Conservation (phyloP, 2,113 vertebrate species). For the Tragulus kanchil region DNA sequence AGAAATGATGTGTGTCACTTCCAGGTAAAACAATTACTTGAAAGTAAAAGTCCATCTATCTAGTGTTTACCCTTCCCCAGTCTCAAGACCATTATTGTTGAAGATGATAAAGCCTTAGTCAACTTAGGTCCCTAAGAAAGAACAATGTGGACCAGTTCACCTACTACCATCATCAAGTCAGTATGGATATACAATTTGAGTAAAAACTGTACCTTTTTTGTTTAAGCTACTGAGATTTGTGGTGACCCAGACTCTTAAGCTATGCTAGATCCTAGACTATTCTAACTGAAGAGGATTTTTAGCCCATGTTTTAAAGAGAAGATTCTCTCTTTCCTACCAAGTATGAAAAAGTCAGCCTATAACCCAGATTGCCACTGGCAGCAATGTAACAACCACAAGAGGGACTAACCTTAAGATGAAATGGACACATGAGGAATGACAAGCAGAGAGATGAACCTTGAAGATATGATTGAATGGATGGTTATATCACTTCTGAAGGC, state of each 20-base stretch:
- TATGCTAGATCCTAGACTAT: constrained; percentile 27
- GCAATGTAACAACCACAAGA: not conserved
- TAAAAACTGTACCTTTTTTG: not conserved
- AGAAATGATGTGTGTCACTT: constrained; percentile 38
- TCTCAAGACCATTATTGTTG: not conserved
- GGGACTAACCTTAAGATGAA: constrained; percentile 37
- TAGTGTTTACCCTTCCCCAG: not conserved
- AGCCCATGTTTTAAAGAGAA: not conserved
- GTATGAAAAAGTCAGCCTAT: not conserved
- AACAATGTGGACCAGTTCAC: not conserved
- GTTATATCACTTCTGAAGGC: not conserved
- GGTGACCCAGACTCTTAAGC: constrained; percentile 34
- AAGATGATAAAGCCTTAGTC: constrained; percentile 6
- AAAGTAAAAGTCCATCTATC: not conserved
- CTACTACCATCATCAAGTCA: not conserved
- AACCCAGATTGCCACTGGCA: not conserved
- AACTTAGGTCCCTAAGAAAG: not conserved
- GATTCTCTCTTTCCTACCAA: not conserved
- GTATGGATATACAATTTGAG: not conserved
- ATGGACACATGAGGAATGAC: not conserved
- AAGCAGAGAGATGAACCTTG: constrained; percentile 5
- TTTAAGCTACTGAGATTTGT: constrained; percentile 45
- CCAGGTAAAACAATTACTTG: constrained; percentile 22
- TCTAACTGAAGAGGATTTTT: constrained; percentile 45
- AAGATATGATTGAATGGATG: not conserved